These are phyloP conservation scores for Dinomys branickii DNA, from an alignment of 2,113 vertebrate species.

Conservation along the genomic window DNA sequence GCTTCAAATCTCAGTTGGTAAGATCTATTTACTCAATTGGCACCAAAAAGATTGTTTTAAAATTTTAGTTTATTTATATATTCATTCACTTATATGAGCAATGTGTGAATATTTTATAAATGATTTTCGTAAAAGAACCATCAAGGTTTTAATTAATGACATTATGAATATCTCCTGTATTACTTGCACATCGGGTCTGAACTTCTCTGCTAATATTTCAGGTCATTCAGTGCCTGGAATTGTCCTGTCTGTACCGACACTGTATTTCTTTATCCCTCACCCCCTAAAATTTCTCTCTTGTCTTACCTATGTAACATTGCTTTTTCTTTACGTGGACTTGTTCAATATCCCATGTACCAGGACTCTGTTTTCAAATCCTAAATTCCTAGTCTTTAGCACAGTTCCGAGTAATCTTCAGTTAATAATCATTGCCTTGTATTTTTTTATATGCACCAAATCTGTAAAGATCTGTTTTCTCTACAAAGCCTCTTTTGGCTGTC, in stretches of 20 bases:
- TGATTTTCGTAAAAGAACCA: not conserved
- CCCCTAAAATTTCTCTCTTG: not conserved
- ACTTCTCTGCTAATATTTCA: conserved; percentile 41
- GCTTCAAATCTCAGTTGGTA: not conserved
- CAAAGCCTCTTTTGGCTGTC: not conserved
- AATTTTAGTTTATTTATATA: not conserved
- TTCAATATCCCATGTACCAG: not conserved
- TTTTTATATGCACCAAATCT: not conserved
- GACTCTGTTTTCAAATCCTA: not conserved
- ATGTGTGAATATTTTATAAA: conserved; percentile 50
- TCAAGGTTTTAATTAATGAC: not conserved
- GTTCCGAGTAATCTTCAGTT: not conserved
- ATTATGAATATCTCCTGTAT: not conserved
- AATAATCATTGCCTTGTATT: not conserved
- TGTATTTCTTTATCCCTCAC: not conserved
- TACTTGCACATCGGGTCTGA: not conserved
- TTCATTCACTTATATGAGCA: not conserved
- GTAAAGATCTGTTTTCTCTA: conserved; percentile 1
- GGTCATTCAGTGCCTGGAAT: not conserved
- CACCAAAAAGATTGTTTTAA: not conserved
- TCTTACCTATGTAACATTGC: not conserved
- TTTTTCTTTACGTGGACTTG: not conserved
- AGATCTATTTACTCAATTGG: not conserved
- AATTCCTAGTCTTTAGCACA: not conserved
- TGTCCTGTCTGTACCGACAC: not conserved